Evolutionary conservation across 2,797 vertebrate genomes (phyloP), one percentile per base, ranked within the genome.

Genomic region (Phoebastria nigripes): DNA sequence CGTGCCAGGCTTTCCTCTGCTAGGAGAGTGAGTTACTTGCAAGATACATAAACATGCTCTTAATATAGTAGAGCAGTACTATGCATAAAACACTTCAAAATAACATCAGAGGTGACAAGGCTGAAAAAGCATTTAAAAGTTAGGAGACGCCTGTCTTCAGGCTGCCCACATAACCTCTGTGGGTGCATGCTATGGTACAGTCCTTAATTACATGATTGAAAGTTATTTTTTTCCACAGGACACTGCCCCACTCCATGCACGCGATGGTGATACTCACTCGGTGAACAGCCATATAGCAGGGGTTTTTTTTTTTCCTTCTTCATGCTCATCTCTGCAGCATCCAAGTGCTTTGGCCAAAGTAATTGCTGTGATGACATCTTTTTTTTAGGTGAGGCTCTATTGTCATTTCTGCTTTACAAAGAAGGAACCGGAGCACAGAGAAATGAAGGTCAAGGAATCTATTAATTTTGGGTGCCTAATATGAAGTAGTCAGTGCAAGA

Each of bases 21-120:
- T 21, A 28, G 39, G 29, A 73, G 59, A 31, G 62, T 33, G 55
- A 33, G 26, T 22, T 14, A 29, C 4, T 55, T 35, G 47, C 28
- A 25, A 65, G 47, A 42, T 28, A 7, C 1, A 0, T 9, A 22
- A 63, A 51, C 1, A 0, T 3, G 1, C 37, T 81, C 9, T 41
- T 56, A 44, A 25, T 67, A 10, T 5, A 46, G 78, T 17, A n/a
- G 46, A 91, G 77, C 62, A 58, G 56, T 35, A 7, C 69, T 8
- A 1, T 49, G 61, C 6, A 0, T 56, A 25, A 83, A 87, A 24
- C 16, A 1, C 69, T 71, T 78, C 52, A 29, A 63, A 87, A 52
- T 41, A 89, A 46, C 35, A 17, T 46, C 51, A 70, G 6, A 42
- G 69, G 71, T 76, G 78, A 39, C 67, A 51, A 82, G 63, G 89